A percentile compares a stretch with the other conserved stretches of the same genome.
Conservation (phyloP, 2,113 vertebrate genomes). For the Tachysurus fulvidraco region DNA sequence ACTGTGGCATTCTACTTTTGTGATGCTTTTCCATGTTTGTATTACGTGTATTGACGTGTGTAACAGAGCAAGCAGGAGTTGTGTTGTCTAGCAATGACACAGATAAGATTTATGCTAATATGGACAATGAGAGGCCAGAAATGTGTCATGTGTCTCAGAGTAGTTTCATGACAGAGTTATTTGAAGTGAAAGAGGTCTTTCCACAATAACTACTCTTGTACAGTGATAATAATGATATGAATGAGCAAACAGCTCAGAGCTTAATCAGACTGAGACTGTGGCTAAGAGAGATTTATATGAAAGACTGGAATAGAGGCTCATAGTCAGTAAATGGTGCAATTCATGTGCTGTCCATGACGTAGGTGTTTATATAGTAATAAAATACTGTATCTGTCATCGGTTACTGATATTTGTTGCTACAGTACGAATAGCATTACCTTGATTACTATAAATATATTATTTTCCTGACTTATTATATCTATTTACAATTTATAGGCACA, state of each 20-base stretch:
- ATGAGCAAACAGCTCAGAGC: neutral
- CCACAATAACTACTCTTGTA: neutral
- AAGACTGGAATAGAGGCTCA: neutral
- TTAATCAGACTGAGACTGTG: neutral
- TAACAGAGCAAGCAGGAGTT: neutral
- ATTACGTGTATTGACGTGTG: neutral
- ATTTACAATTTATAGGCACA: neutral
- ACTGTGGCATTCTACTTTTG: too few relatives aligned
- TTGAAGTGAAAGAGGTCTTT: neutral
- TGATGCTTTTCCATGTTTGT: too few relatives aligned
- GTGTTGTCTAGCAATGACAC: neutral
- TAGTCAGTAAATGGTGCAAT: neutral
- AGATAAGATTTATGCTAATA: neutral
- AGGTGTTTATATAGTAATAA: neutral
- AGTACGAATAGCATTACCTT: neutral
- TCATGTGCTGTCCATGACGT: neutral
- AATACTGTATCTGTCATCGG: neutral
- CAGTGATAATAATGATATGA: neutral
- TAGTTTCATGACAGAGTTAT: neutral
- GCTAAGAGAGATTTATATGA: neutral
- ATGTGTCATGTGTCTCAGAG: neutral
- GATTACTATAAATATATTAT: neutral
- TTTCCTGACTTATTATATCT: neutral
- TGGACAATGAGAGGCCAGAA: too few relatives aligned
- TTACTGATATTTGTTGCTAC: neutral